Base-by-base conservation (phyloP, 2,888 invertebrate species). In the Drosophila pseudotalamancana region DNA sequence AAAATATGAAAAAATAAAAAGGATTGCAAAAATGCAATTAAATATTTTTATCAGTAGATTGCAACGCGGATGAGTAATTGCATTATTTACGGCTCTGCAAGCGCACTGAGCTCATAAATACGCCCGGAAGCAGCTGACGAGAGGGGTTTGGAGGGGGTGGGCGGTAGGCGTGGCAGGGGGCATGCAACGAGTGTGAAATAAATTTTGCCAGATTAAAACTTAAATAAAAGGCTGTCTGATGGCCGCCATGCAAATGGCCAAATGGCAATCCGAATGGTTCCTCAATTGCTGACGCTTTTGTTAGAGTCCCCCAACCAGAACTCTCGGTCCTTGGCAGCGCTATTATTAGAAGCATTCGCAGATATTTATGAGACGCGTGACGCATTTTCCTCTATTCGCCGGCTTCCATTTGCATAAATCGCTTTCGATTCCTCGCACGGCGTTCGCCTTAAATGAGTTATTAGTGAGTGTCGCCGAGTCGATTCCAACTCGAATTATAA, bases 371-470 rank as follows among this genome's bases (percentile, higher is more conserved):
- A 37, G 77, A 60, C 64, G 54, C 87, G 87, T 86, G 88, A 88
- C 80, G 88, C 63, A 50, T 53, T 59, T 59, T 59, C 56, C 42
- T 40, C 75, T 59, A 72, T 59, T 59, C 51, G 1, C 31, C 12
- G 54, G 39, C 31, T 2, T 29, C 51, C 60, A 80, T 89, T 89
- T 89, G 88, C 89, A 89, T 89, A 89, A 89, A 89, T 90, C 83
- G 87, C 86, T 88, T 89, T 82, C 67, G 73, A 90, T 88, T 81
- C 87, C 69, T 61, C 67, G 76, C 89, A 87, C 88, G 88, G 71
- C 71, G 60, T 50, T 68, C 60, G 77, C 76, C 77, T 87, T 73
- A 89, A 89, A 89, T 89, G 89, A 89, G 89, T 89, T 89, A 89
- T 89, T 87, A 73, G 71, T 70, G 71, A 77, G 76, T 78, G 80